These are phyloP conservation scores for Rhinoraja longicauda DNA, from an alignment of 2,797 vertebrate species.

Conservation along the genomic window DNA sequence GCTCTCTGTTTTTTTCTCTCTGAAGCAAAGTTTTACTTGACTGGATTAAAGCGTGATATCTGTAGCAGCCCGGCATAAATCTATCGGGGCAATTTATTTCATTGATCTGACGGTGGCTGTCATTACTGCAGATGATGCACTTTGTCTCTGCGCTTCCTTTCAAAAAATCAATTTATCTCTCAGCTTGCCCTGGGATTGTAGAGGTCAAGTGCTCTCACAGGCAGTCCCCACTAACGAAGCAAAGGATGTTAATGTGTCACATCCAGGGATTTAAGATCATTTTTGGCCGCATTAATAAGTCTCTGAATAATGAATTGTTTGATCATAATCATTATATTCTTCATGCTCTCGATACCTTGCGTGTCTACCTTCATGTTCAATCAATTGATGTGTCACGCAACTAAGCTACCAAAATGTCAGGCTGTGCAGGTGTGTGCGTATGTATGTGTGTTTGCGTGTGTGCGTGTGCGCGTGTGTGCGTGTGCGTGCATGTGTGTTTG, in stretches of 20 bases:
- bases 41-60: background rate
- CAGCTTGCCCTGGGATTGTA: background rate
- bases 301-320: background rate
- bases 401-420: background rate
- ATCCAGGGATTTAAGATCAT: background rate
- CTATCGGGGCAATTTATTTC: slow-evolving; percentile 17
- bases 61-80: background rate
- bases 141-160: background rate
- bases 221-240: background rate
- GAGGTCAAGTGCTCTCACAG: background rate
- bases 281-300: background rate
- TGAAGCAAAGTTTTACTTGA: slow-evolving; percentile 12
- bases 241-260: background rate
- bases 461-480: background rate
- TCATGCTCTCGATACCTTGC: background rate
- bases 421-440: background rate
- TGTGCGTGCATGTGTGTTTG: too few species aligned
- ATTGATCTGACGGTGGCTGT: slow-evolving; percentile 19
- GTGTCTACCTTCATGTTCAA: background rate
- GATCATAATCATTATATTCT: background rate
- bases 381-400: background rate
- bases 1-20: background rate
- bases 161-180: slow-evolving; percentile 35
- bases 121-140: background rate
- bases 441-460: background rate